A percentile compares a stretch with the other conserved stretches of the same genome.
Evolutionary conservation across 1,140 invertebrate genomes (phyloP).

Genomic region (Euwallacea similis): DNA sequence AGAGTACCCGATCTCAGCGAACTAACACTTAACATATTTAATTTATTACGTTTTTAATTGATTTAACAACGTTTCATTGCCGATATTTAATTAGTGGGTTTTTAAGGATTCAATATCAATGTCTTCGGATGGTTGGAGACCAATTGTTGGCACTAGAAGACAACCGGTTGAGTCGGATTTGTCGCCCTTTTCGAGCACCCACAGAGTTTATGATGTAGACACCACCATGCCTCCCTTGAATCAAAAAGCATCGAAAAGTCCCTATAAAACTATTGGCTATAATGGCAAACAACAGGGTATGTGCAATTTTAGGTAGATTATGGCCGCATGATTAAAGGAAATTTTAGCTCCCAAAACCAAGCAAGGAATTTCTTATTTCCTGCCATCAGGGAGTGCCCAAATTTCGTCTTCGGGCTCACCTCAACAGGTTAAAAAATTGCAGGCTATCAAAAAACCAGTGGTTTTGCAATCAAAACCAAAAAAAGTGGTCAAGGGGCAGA

Average conservation of each 20-base stretch:
- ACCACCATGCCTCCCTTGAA: not conserved
- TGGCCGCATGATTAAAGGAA: too few species aligned
- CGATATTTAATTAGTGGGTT: constrained; percentile 9
- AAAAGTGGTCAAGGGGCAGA: constrained; percentile 43
- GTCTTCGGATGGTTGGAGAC: constrained; percentile 49
- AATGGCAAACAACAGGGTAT: too few species aligned
- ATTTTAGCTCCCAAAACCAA: too few species aligned
- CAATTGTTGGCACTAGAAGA: constrained; percentile 46
- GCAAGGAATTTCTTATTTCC: too few species aligned
- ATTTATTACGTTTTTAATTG: not conserved
- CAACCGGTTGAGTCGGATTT: constrained; percentile 26
- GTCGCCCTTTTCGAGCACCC: constrained; percentile 15
- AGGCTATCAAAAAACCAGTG: constrained; percentile 14
- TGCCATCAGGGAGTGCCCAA: not conserved
- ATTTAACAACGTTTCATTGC: not conserved
- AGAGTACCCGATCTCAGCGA: not conserved
- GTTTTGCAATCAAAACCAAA: constrained; percentile 18
- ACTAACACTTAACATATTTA: not conserved
- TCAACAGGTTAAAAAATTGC: constrained; percentile 13
- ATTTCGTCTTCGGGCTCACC: too few species aligned
- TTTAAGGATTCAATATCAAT: constrained; percentile 44
- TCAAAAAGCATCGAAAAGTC: not conserved
- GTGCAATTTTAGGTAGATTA: too few species aligned
- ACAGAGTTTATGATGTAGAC: not conserved
- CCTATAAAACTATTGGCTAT: too few species aligned